Evolutionary conservation across 1,140 invertebrate species (phyloP), one percentile per base, ranked within the genome.

Genomic region (Zophobas atratus): DNA sequence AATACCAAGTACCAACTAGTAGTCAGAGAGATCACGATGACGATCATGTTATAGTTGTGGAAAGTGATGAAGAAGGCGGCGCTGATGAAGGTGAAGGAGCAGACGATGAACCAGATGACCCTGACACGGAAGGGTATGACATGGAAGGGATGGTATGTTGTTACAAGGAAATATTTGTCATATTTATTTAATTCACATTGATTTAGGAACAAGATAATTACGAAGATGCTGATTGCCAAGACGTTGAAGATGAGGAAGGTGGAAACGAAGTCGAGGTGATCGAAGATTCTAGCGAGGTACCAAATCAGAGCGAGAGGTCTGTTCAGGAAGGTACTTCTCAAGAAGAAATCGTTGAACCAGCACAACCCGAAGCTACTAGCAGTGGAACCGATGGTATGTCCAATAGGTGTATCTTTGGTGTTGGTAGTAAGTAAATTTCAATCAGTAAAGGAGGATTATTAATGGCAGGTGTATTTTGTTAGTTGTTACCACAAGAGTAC

Each of bases 1-100:
- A 93, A 81, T 92, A 92, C 82, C 90, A 95, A 87, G 93, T 95
- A 51, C 94, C 94, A 1, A 95, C 94, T 0, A 95, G 94, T 1
- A 94, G 93, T 34, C 94, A 94, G 83, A 90, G 93, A 38, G 94
- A 95, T 84, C 93, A 94, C 81, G 94, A 95, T 79, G 82, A 83
- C 67, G 88, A 90, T 55, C 92, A 94, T 36, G 92, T 95, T 20
- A 92, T 94, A 20, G 92, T 93, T 34, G 91, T 93, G 36, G 93
- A 94, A 72, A 90, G 91, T 48, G 91, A 93, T 41, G 88, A 88
- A 57, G 87, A 87, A 55, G 87, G 86, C 33, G 87, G 86, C 6
- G 88, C 88, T 75, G 90, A 90, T 82, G 90, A 89, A 53, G 88
- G 88, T 38, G 87, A 86, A 81, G 86, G 86, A 56, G 84, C 80